Conservation (phyloP, 2,113 vertebrate genomes). For the Austrofundulus limnaeus region DNA sequence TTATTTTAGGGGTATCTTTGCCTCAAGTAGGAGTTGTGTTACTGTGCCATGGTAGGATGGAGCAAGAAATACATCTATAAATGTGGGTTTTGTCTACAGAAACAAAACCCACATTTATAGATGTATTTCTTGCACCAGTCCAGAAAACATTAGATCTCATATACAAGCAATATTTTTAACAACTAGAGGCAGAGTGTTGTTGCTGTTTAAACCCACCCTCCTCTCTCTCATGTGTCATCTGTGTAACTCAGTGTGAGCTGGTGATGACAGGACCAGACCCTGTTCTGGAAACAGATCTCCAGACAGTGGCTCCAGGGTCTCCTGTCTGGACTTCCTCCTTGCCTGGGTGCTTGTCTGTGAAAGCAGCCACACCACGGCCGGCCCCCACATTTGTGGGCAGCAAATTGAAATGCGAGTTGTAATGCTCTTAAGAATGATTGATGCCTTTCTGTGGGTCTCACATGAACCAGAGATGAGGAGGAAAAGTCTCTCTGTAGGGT, state of each 20-base stretch:
- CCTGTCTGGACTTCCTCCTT: constrained; percentile 54
- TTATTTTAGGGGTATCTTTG: too few species aligned
- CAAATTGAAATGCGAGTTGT: constrained; percentile 60
- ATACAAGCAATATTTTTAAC: too few species aligned
- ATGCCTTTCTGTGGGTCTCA: constrained; percentile 61
- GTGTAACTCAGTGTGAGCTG: constrained; percentile 55
- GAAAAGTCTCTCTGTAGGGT: too few species aligned
- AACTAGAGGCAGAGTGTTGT: too few species aligned
- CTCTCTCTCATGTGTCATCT: constrained; percentile 32
- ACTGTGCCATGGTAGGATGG: too few species aligned
- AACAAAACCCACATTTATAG: too few species aligned
- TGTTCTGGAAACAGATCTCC: constrained; percentile 58
- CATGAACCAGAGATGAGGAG: constrained; percentile 24
- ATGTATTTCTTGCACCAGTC: too few species aligned
- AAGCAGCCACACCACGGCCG: constrained; percentile 40
- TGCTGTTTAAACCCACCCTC: too few species aligned
- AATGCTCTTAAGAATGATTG: constrained; percentile 62
- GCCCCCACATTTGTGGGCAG: constrained; percentile 57
- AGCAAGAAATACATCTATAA: too few species aligned
- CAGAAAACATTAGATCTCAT: too few species aligned
- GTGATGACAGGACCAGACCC: constrained; percentile 68
- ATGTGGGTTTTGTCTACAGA: too few species aligned
- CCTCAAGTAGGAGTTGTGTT: too few species aligned
- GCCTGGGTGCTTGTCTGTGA: constrained; percentile 25
- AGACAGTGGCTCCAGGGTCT: constrained; percentile 57